phyloP scores from a whole-genome alignment of 2,113 vertebrate genomes.

The Elephas maximus region DNA sequence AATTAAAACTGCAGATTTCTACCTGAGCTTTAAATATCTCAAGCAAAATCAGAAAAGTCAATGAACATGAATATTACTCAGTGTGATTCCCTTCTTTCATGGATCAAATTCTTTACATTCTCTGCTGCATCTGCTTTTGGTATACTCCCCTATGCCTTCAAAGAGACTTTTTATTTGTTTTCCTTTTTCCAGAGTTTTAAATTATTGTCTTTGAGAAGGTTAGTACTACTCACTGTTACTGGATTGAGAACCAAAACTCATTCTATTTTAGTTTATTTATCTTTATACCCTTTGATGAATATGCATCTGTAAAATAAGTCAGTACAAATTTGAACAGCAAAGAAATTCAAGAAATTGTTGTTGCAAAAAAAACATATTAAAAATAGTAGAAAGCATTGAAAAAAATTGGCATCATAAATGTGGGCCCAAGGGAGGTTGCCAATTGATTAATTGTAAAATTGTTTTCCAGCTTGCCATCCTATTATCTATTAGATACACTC shows the following conservation, averaged over 20 bases:
- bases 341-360: background rate
- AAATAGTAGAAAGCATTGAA: background rate
- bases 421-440: background rate
- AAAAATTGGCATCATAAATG: background rate
- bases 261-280: background rate
- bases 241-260: accelerated
- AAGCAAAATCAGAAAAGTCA: background rate
- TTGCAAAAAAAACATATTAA: background rate
- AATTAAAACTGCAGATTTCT: background rate
- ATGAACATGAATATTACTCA: background rate
- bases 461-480: background rate
- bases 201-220: background rate
- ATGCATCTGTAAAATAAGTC: background rate
- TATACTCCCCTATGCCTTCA: background rate
- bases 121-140: background rate
- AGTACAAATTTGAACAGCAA: background rate
- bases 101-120: background rate
- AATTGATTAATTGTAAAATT: background rate
- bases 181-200: background rate
- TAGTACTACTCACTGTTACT: background rate
- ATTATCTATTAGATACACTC: background rate
- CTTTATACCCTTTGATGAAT: background rate
- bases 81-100: background rate
- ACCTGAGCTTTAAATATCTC: background rate
- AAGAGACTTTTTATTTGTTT: background rate